Base-by-base conservation (phyloP, 2,113 vertebrate genomes). In the Phrynosoma platyrhinos region DNA sequence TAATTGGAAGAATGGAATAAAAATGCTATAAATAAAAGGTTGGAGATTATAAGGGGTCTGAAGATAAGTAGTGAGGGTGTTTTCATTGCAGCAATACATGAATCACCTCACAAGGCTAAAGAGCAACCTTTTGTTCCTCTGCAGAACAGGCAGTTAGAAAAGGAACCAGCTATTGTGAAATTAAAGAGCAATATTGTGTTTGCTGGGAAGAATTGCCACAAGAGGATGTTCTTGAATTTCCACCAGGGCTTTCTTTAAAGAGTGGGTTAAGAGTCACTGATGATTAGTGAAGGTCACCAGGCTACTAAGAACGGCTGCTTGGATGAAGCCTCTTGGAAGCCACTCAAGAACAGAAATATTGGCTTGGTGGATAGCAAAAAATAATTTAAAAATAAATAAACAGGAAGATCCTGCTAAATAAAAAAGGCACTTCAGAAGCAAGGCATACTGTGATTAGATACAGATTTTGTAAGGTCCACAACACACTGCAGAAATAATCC, bases 161-260 rank as follows among this genome's bases (percentile, higher is more conserved):
- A 32, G 18, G 30, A 72, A 83, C n/a, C 77, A 40, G 16, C 69
- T 27, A 36, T 18, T 58, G 62, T 86, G 77, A 87, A 36, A 69
- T 58, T 23, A 79, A 53, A 27, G 14, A 5, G 53, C 30, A 52
- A 9, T 16, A 6, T 72, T n/a, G 7, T 69, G 13, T 69, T 53
- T 71, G 20, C 10, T 36, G 18, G 62, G 21, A 62, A 21, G n/a
- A 68, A 5, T 79, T 69, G 27, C 30, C 18, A 53, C 30, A 86
- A 86, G 30, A 71, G 76, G 85, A 86, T 53, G 42, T 13, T 79
- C 20, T 55, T 21, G 47, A 23, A n/a, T 68, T 86, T 69, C 76
- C 36, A 32, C 40, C 62, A 77, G 30, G 47, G 55, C 16, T 47
- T 16, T 68, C 32, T 52, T 14, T 27, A 42, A 76, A 40, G 55